A percentile compares a stretch with the other conserved stretches of the same genome.
These are phyloP conservation scores for Marisa cornuarietis DNA, from an alignment of 1,140 invertebrate species.

Conservation along the genomic window DNA sequence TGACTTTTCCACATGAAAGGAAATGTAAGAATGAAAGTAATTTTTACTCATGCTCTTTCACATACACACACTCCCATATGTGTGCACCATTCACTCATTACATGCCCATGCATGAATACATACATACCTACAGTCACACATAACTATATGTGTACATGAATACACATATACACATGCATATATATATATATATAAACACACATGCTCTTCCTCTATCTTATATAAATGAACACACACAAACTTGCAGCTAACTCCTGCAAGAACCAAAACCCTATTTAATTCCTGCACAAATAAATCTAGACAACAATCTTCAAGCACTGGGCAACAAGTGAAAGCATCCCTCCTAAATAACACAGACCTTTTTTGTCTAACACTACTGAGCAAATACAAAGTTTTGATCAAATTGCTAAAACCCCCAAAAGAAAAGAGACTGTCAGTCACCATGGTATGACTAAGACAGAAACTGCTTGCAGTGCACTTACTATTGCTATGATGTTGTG, in stretches of 20 bases:
- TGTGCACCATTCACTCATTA: not conserved
- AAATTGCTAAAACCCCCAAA: not conserved
- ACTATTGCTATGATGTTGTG: constrained; percentile 4
- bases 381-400: not conserved
- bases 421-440: not conserved
- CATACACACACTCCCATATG: not conserved
- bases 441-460: not conserved
- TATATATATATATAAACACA: constrained; percentile 2
- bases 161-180: not conserved
- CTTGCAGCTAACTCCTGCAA: not conserved
- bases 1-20: not conserved
- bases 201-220: not conserved
- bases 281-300: not conserved
- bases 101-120: not conserved
- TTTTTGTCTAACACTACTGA: not conserved
- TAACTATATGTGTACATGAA: too few relatives aligned
- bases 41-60: not conserved
- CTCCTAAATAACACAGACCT: not conserved
- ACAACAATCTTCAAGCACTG: not conserved
- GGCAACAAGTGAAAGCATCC: not conserved
- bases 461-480: not conserved
- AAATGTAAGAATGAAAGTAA: not conserved
- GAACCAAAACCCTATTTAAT: too few relatives aligned
- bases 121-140: not conserved
- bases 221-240: not conserved